Evolutionary conservation across 2,888 invertebrate species (phyloP), one percentile per base, ranked within the genome.

Genomic region (Folsomia manolachei): DNA sequence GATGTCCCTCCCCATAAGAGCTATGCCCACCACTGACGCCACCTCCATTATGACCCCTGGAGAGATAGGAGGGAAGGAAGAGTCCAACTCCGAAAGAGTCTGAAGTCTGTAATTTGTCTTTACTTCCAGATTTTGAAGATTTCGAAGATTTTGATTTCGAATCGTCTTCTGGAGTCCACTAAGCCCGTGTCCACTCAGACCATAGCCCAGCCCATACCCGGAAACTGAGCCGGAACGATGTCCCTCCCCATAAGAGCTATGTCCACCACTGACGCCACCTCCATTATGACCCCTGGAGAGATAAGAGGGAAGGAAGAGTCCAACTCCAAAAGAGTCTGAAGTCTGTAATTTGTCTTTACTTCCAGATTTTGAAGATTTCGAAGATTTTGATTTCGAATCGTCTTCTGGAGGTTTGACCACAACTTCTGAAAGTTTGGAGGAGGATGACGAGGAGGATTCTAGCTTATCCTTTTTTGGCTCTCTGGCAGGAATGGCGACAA

Each of bases 281-380:
- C 56, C 56, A 7, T 56, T 21, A 56, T 56, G 21, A 4, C 56
- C 56, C 7, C 56, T 7, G 56, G 56, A 56, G n/a, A 56, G 56
- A 21, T 56, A 56, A 21, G 56, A 18, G n/a, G 56, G 56, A 21
- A 18, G 18, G 56, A 56, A 19, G 7, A 56, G 56, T 1, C 72
- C 75, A 7, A 75, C 26, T 14, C 75, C 75, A 25, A 73, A 71
- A 0, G 75, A 73, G n/a, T 71, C 71, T 7, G 75, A 70, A 7
- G 69, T 69, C 51, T 75, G 60, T 26, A 75, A 39, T 21, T 75
- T 73, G 1, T 71, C 70, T 24, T 72, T 72, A 2, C 11, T 1
- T 56, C n/a, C n/a, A 7, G 56, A 56, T 14, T 56, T n/a, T 56
- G 19, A 56, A 7, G 4, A 14, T 7, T 4, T 14, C 21, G 7